phyloP scores from a whole-genome alignment of 2,888 invertebrate genomes.

The Caenorhabditis drosophilae region DNA sequence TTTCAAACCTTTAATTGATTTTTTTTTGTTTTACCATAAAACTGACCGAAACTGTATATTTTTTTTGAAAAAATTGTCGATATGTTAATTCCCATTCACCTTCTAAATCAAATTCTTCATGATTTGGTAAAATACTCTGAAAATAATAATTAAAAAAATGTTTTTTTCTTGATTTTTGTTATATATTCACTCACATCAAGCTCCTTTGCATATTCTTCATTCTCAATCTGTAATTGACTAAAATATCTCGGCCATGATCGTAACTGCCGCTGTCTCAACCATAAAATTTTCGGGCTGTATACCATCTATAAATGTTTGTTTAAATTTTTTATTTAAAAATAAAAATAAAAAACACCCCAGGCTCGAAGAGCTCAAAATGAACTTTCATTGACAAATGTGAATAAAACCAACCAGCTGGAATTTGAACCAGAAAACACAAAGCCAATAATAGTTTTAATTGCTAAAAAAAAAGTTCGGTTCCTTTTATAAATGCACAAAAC shows the following conservation, averaged over 20 bases:
- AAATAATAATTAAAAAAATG: too few relatives aligned
- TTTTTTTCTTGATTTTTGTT: too few relatives aligned
- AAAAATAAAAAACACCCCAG: too few relatives aligned
- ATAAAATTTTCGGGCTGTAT: neutral
- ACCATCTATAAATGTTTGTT: neutral
- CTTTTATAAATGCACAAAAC: neutral
- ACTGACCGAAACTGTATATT: too few relatives aligned
- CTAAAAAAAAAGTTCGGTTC: neutral
- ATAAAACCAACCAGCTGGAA: neutral
- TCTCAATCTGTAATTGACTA: too few relatives aligned
- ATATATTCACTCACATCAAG: neutral
- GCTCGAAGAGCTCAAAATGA: too few relatives aligned
- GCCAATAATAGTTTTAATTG: neutral
- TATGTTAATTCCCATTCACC: neutral
- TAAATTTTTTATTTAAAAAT: too few relatives aligned
- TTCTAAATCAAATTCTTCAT: neutral
- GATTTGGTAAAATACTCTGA: neutral
- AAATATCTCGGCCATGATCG: neutral
- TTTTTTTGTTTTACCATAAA: too few relatives aligned
- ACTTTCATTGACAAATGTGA: neutral
- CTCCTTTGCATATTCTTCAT: neutral
- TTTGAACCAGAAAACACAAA: neutral
- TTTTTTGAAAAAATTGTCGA: slow-evolving; percentile 2
- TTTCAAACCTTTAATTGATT: too few relatives aligned
- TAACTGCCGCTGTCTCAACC: neutral